Percentiles rank a stretch among this genome's conserved stretches.
These are phyloP conservation scores for Amphipyra tragopoginis DNA, from an alignment of 2,888 invertebrate species.

Conservation along the genomic window DNA sequence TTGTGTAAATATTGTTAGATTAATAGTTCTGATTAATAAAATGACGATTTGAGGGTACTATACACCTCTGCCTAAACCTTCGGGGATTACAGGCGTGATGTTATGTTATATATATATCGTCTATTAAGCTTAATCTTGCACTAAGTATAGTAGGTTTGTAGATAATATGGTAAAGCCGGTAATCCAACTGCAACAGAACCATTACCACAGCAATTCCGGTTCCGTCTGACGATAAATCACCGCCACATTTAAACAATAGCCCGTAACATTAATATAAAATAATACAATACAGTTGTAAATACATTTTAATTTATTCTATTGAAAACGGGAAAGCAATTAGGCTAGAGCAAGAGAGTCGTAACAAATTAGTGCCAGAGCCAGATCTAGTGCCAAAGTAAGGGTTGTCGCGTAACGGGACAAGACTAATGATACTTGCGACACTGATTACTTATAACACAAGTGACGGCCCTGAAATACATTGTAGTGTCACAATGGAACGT, in stretches of 20 bases:
- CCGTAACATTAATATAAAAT: background rate
- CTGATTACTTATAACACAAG: conserved; percentile 46
- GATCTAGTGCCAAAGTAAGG: conserved; percentile 52
- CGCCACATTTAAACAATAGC: background rate
- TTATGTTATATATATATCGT: no score
- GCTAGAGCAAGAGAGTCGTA: conserved; percentile 18
- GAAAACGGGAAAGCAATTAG: conserved; percentile 49
- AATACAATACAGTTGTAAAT: conserved; percentile 6
- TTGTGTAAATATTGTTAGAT: no score
- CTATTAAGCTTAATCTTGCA: no score
- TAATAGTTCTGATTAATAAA: no score
- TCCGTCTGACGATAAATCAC: background rate
- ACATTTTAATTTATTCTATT: conserved; percentile 48
- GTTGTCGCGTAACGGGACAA: conserved; percentile 27
- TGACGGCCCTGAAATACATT: conserved; percentile 25
- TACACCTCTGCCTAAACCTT: no score
- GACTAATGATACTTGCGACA: conserved; percentile 46
- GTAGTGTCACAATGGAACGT: background rate
- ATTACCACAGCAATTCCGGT: background rate
- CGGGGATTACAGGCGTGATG: no score
- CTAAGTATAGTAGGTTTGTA: no score
- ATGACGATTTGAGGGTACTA: no score
- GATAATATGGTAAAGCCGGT: no score
- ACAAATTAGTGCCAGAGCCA: conserved; percentile 45
- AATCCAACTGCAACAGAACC: no score